These are phyloP conservation scores for Microcebus tavaratra DNA, from an alignment of 2,113 vertebrate genomes.

Conservation along the genomic window DNA sequence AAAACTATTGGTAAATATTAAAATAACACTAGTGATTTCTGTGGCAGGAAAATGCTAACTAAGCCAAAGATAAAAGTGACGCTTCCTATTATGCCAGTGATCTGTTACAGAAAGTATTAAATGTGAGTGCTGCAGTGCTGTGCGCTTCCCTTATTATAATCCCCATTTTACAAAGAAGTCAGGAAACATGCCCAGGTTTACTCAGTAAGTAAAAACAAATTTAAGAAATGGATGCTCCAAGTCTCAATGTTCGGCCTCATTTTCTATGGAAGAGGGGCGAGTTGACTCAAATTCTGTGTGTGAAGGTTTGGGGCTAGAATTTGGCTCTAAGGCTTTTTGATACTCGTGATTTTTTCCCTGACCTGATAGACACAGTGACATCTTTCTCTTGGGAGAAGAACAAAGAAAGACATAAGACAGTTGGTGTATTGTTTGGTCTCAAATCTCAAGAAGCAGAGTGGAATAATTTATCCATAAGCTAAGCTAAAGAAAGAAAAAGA, in stretches of 20 bases:
- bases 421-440: slow-evolving; percentile 9
- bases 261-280: neutral
- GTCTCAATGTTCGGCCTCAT: neutral
- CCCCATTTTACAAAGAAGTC: neutral
- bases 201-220: neutral
- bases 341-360: neutral
- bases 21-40: neutral
- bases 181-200: neutral
- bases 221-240: neutral
- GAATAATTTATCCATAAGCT: slow-evolving; percentile 34
- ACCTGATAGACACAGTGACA: neutral
- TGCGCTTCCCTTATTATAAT: neutral
- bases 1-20: slow-evolving; percentile 19
- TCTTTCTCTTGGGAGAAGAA: neutral
- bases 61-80: neutral
- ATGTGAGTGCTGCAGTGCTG: neutral
- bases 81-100: neutral
- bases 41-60: neutral
- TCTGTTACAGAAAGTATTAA: neutral
- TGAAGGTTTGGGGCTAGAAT: neutral
- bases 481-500: slow-evolving; percentile 25
- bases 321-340: neutral
- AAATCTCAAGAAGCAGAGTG: neutral
- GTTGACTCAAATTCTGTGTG: neutral
- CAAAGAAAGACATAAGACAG: neutral